Base-by-base conservation (phyloP, 2,888 invertebrate species). In the Pycnomerus fuliginosus region DNA sequence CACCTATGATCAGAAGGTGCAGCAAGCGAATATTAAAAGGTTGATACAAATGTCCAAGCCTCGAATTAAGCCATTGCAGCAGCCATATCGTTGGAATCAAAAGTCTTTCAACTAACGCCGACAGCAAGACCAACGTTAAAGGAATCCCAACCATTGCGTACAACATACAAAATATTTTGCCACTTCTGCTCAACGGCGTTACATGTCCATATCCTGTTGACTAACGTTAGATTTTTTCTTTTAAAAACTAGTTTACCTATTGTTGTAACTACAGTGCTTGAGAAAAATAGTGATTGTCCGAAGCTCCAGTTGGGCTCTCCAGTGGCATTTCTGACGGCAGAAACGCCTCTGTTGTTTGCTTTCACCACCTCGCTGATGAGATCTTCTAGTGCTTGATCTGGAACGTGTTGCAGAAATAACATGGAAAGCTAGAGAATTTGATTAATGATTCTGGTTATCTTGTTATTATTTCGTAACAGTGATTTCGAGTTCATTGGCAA, bases 261-360 rank as follows among this genome's bases (percentile, higher is more conserved):
- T 33, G 92, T 93, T n/a, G 90, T 92, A 47, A 93, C 82, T 4
- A 92, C 85, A 1, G 91, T 91, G 33, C 86, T 85, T 0, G 90
- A 85, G 71, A 93, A 93, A 76, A 93, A 92, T 39, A 93, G 72
- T 0, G 91, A 87, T 69, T 91, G 90, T 13, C 90, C 91, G 67
- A 92, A 91, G 68, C 87, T 88, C 93, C 92, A 93, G 72, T 90
- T 90, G 7, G 88, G 85, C 50, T 87, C 88, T 1, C 83, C 82
- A 32, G 85, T 83, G 16, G 82, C 82, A 73, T 92, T 91, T 44
- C 80, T 76, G 0, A 82, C 77, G 0, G 87, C 86, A 0, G 86
- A 85, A 27, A 90, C 87, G 0, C 90, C 90, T 31, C 85, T 78
- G 69, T 86, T 85, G 68, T 82, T 85, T 7, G 89, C 90, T 16